Evolutionary conservation across 2,113 vertebrate species (phyloP), one percentile per base, ranked within the genome.

Genomic region (Thomomys bottae): DNA sequence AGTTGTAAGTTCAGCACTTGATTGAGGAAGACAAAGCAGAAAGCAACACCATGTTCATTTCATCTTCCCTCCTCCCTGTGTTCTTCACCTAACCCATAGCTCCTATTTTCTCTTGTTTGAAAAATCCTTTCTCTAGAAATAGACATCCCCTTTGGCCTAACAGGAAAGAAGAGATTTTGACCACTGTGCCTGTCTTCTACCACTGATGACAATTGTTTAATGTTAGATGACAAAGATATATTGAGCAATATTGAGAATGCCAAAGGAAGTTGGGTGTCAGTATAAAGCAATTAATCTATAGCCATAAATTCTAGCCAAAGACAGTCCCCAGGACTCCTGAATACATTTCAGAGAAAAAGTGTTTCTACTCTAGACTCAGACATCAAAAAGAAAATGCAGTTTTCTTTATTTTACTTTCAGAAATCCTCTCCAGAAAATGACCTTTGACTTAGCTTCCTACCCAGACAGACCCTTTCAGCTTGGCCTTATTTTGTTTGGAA

Each of bases 401-500:
- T 95, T 88, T 26, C 71, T 92, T 94, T 45, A 57, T 67, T 86
- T 23, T 67, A 12, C 66, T 84, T 49, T 86, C 93, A 93, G 76
- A 88, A 92, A 93, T 54, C 20, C 49, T 92, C 86, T 87, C 66
- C 64, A 94, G 72, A 93, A 24, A 63, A 67, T 88, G 83, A 92
- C 93, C 92, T 96, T 86, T 95, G 84, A 94, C 88, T 84, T 94
- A 83, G 81, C 89, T 95, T 92, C 34, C 57, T 64, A 32, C n/a
- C 81, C 84, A 96, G 84, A 67, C 80, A 72, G 9, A 66, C 21
- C 75, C 77, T 77, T 73, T 89, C 59, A 93, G 80, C 54, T 93
- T 93, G 84, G 90, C 93, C 94, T 94, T 96, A 86, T 86, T 95
- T 92, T 88, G 71, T 89, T 89, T 93, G 94, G 95, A 71, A 77